A percentile compares a stretch with the other conserved stretches of the same genome.
Conservation (phyloP, 2,888 invertebrate genomes). For the Aphodius granarius region DNA sequence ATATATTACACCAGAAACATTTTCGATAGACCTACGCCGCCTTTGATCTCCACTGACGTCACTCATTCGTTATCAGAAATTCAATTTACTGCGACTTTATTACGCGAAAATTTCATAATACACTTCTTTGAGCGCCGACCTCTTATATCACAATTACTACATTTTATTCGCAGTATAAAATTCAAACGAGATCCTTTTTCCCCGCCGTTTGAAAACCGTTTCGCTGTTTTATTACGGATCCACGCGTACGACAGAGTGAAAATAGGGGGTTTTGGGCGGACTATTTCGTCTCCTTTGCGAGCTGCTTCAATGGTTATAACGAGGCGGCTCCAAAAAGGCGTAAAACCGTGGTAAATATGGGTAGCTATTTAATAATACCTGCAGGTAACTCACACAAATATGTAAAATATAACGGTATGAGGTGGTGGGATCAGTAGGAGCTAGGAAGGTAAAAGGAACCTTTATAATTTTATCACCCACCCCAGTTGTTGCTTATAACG, state of each 20-base stretch:
- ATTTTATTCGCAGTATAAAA: not conserved
- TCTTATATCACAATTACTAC: not conserved
- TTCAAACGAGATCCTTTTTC: not conserved
- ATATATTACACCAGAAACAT: not conserved
- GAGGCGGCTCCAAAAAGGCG: not conserved
- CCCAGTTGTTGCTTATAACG: constrained; percentile 7
- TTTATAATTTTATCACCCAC: not conserved
- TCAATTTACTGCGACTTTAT: not conserved
- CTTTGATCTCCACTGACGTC: not conserved
- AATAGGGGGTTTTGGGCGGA: not conserved
- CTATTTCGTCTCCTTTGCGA: not conserved
- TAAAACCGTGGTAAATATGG: not conserved
- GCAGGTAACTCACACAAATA: not conserved
- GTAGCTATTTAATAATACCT: not conserved
- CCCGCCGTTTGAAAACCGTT: not conserved
- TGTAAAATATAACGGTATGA: not conserved
- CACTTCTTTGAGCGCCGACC: not conserved
- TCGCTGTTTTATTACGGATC: not conserved
- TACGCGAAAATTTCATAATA: not conserved
- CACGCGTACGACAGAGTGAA: not conserved
- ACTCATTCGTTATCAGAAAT: not conserved
- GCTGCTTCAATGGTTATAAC: not conserved
- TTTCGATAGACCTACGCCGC: not conserved
- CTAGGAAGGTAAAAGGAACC: not conserved
- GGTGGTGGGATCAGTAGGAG: not conserved